These are phyloP conservation scores for Blennius ocellaris DNA, from an alignment of 2,113 vertebrate genomes.

Conservation along the genomic window DNA sequence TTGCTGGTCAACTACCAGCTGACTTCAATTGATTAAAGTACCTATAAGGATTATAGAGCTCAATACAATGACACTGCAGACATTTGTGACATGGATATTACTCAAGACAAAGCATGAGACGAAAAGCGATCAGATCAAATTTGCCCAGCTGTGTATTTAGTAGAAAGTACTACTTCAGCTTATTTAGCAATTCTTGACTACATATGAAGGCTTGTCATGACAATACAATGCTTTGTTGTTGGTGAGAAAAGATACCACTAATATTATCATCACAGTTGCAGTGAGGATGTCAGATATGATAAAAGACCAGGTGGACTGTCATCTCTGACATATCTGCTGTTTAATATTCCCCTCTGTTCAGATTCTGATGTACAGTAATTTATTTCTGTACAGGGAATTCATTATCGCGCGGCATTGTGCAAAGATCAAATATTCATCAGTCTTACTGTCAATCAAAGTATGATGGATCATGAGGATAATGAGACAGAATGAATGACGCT, in stretches of 20 bases:
- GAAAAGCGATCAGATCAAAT: background rate
- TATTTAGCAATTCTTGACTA: background rate
- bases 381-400: background rate
- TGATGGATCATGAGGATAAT: background rate
- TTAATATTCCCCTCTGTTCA: slow-evolving; percentile 26
- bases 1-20: background rate
- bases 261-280: background rate
- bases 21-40: background rate
- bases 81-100: background rate
- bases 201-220: background rate
- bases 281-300: background rate
- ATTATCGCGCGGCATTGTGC: background rate
- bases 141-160: no score
- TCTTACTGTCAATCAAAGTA: slow-evolving; percentile 15
- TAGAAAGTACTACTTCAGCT: background rate
- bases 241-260: slow-evolving; percentile 1
- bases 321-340: slow-evolving; percentile 1
- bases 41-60: background rate
- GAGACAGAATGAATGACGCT: background rate
- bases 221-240: slow-evolving; percentile 4
- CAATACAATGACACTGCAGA: background rate
- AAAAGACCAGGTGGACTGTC: background rate
- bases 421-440: slow-evolving; percentile 23
- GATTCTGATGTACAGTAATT: slow-evolving; percentile 10
- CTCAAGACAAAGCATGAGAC: background rate